Percentiles rank a stretch among this genome's conserved stretches.
Evolutionary conservation across 2,888 invertebrate genomes (phyloP).

Genomic region (Tenthredo distinguenda): DNA sequence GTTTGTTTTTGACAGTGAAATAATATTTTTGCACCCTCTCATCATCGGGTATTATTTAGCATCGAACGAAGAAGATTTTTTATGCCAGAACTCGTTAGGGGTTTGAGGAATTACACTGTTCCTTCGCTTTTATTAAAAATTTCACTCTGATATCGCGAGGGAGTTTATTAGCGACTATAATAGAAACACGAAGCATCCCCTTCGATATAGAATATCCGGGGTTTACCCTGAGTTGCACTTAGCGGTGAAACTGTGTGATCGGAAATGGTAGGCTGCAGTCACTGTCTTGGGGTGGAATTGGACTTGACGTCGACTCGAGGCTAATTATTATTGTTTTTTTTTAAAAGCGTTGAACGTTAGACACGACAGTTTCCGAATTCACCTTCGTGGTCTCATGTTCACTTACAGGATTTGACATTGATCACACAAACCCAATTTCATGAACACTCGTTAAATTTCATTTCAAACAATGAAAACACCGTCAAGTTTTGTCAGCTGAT

Average conservation of each 20-base stretch:
- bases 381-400: neutral
- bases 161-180: neutral
- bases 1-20: neutral
- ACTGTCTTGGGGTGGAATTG: constrained; percentile 18
- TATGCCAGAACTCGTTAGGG: neutral
- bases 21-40: neutral
- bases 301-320: constrained; percentile 16
- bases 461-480: neutral
- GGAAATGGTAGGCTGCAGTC: neutral
- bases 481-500: neutral
- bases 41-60: too few relatives aligned
- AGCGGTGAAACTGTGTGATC: constrained; percentile 11
- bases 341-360: neutral
- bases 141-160: neutral
- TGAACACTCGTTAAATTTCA: neutral
- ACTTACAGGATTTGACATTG: neutral
- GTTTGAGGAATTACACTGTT: neutral
- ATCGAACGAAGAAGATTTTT: neutral
- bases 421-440: neutral
- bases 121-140: neutral
- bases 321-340: constrained; percentile 3
- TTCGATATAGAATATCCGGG: neutral
- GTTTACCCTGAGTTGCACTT: neutral
- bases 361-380: neutral
- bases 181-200: neutral